phyloP scores from a whole-genome alignment of 2,888 invertebrate genomes.

The Catocala sponsa region DNA sequence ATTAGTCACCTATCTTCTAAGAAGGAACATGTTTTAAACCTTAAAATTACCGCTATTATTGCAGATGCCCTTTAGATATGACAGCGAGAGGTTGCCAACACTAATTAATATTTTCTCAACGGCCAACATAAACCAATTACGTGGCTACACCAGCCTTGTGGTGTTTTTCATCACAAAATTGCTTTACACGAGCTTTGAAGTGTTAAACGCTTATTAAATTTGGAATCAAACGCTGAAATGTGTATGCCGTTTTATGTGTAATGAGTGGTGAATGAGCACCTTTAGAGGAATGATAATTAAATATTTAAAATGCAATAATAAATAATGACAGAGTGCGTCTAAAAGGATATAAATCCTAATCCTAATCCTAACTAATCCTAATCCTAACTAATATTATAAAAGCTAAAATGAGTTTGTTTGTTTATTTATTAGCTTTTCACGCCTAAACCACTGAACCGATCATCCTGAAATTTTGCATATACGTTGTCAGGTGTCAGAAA shows the following conservation, averaged over 20 bases:
- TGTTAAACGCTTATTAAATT: conserved; percentile 87
- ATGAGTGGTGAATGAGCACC: conserved; percentile 37
- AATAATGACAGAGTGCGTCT: too few relatives aligned
- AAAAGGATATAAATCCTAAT: too few relatives aligned
- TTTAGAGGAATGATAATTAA: too few relatives aligned
- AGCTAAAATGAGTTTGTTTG: too few relatives aligned
- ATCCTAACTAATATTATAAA: too few relatives aligned
- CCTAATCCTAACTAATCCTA: too few relatives aligned
- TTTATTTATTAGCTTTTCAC: too few relatives aligned
- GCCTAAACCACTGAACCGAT: too few relatives aligned
- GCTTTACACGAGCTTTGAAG: conserved; percentile 84
- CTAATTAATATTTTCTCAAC: conserved; percentile 84
- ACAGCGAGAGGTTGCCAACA: conserved; percentile 65
- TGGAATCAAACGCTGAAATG: conserved; percentile 77
- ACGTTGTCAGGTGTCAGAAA: too few relatives aligned
- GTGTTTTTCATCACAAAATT: conserved; percentile 84
- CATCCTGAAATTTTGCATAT: too few relatives aligned
- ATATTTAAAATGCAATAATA: conserved; percentile 5
- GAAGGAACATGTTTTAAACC: neutral
- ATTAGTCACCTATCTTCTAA: too few relatives aligned
- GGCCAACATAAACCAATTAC: conserved; percentile 81
- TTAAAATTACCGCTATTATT: conserved; percentile 18
- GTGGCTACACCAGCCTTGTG: conserved; percentile 78
- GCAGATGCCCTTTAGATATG: conserved; percentile 41
- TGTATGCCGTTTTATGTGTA: conserved; percentile 49